These are phyloP conservation scores for Nymphalis polychloros DNA, from an alignment of 2,888 invertebrate genomes.

Conservation along the genomic window DNA sequence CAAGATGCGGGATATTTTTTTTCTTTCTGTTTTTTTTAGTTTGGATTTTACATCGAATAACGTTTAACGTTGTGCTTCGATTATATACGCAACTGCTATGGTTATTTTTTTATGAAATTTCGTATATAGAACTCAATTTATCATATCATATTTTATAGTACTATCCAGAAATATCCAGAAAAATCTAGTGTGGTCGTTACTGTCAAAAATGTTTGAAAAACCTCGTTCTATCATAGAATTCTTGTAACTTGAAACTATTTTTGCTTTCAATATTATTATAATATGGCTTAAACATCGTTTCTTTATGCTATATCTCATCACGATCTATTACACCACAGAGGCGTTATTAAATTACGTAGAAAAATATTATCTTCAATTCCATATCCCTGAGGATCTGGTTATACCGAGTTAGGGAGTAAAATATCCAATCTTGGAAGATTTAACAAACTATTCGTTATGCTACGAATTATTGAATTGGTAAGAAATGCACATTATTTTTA, in stretches of 20 bases:
- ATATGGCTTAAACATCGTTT: background rate
- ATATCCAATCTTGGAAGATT: slow-evolving; percentile 4
- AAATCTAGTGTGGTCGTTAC: no score
- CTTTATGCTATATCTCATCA: slow-evolving; percentile 2
- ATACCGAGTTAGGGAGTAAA: background rate
- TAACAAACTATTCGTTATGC: background rate
- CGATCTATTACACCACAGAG: slow-evolving; percentile 9
- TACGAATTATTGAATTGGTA: slow-evolving; percentile 1
- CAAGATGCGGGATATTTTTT: background rate
- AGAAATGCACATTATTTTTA: background rate
- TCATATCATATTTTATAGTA: no score
- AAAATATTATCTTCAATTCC: slow-evolving; percentile 4
- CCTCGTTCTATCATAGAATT: no score
- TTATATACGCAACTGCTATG: no score
- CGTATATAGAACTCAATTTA: no score
- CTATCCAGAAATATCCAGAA: no score
- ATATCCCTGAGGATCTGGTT: slow-evolving; percentile 2
- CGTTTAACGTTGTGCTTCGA: no score
- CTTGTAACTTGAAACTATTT: no score
- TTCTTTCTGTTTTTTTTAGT: background rate
- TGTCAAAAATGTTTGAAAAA: no score
- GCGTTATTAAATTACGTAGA: slow-evolving; percentile 2
- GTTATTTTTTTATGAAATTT: no score
- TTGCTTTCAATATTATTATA: no score
- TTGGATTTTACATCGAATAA: background rate